Conservation (phyloP, 2,797 vertebrate genomes). For the Liasis olivaceus region DNA sequence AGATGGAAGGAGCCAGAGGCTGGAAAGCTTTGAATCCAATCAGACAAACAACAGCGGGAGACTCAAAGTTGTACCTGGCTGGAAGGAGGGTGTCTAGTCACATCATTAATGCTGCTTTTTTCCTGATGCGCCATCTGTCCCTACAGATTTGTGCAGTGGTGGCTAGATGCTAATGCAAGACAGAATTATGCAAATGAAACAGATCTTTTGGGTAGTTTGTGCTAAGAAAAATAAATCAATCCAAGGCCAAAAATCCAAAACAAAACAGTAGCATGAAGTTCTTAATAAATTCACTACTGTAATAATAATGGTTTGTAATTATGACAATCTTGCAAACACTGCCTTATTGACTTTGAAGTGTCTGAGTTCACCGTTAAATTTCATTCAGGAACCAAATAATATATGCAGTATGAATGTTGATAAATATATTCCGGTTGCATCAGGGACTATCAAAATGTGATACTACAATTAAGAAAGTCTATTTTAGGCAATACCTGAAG, state of each 20-base stretch:
- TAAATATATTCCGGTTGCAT: conserved; percentile 28
- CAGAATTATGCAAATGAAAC: not conserved
- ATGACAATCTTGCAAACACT: not conserved
- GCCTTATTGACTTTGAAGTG: conserved; percentile 3
- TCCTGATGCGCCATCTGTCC: not conserved
- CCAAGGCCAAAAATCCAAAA: not conserved
- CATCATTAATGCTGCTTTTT: not conserved
- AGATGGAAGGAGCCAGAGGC: conserved; percentile 8
- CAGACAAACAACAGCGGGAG: conserved; percentile 9
- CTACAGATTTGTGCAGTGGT: conserved; percentile 17
- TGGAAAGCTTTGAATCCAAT: conserved; percentile 9
- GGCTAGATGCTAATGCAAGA: not conserved
- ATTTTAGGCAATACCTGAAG: not conserved
- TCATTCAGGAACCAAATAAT: conserved; percentile 11
- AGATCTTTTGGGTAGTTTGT: not conserved
- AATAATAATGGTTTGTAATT: not conserved
- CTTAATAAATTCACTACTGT: not conserved
- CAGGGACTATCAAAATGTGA: conserved; percentile 2
- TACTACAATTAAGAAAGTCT: conserved; percentile 29
- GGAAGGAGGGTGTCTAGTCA: not conserved
- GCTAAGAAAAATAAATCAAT: not conserved
- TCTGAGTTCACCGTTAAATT: not conserved
- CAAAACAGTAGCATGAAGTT: not conserved
- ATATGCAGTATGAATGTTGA: conserved; percentile 10
- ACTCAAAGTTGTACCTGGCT: conserved; percentile 21